Conservation (phyloP, 2,113 vertebrate genomes). For the Zapornia atra region DNA sequence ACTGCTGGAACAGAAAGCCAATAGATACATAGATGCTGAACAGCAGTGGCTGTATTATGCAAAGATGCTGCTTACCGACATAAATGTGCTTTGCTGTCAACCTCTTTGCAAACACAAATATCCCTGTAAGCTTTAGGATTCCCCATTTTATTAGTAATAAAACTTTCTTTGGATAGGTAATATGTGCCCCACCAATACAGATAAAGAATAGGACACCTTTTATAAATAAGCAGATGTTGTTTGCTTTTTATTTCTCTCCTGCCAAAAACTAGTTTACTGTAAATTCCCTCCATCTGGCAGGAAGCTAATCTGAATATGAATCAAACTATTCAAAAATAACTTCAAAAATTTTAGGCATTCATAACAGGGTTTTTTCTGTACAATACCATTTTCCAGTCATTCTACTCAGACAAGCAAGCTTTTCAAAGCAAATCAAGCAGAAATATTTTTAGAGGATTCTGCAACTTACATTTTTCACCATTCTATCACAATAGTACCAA, state of each 20-base stretch:
- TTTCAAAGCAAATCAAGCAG: constrained; percentile 46
- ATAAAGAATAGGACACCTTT: constrained; percentile 28
- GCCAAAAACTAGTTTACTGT: constrained; percentile 77
- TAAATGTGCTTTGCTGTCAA: not conserved
- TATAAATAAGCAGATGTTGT: constrained; percentile 70
- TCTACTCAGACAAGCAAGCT: constrained; percentile 23
- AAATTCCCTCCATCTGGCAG: constrained; percentile 81
- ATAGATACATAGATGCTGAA: not conserved
- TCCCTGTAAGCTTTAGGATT: not conserved
- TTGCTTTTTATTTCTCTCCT: constrained; percentile 69
- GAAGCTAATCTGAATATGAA: constrained; percentile 83
- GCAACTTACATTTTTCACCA: not conserved
- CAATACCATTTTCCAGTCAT: constrained; percentile 62
- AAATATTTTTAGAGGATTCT: constrained; percentile 32
- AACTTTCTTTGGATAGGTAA: constrained; percentile 35
- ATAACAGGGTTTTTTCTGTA: constrained; percentile 37
- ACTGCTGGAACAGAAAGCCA: not conserved
- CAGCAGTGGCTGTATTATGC: not conserved
- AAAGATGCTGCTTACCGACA: not conserved
- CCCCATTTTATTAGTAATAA: not conserved
- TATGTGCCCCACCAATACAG: not conserved
- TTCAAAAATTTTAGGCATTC: constrained; percentile 75
- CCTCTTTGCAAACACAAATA: not conserved
- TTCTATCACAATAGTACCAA: not conserved
- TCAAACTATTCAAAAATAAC: constrained; percentile 79